Conservation (phyloP, 2,888 invertebrate genomes). For the Diploptera punctata region DNA sequence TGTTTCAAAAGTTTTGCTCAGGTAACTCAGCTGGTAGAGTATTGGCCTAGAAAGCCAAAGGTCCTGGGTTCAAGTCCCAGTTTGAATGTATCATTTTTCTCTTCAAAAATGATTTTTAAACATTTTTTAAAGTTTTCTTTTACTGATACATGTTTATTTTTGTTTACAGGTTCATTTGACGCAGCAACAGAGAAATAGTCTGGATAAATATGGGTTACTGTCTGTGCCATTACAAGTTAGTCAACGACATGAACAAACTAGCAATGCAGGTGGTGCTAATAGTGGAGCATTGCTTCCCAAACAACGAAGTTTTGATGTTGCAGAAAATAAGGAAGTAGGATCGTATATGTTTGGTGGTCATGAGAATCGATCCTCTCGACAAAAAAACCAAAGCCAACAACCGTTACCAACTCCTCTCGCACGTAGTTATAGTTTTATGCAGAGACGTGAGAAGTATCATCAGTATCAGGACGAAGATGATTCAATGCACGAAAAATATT, state of each 20-base stretch:
- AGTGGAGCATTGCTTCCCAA: constrained; percentile 51
- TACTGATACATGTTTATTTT: too few species aligned
- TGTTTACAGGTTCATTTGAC: constrained; percentile 34
- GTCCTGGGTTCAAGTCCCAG: too few species aligned
- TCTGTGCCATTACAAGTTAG: constrained; percentile 32
- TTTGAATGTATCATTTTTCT: too few species aligned
- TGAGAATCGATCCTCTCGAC: constrained; percentile 45
- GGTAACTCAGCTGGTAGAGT: too few species aligned
- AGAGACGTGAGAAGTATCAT: constrained; percentile 49
- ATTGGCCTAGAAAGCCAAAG: too few species aligned
- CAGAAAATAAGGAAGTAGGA: constrained; percentile 47
- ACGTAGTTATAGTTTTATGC: constrained; percentile 67
- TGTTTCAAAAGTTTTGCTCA: too few species aligned
- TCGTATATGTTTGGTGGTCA: constrained; percentile 43
- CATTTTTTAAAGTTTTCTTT: too few species aligned
- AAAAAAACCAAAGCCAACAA: constrained; percentile 47
- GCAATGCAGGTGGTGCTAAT: background rate
- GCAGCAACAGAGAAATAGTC: constrained; percentile 38
- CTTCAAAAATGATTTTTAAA: too few species aligned
- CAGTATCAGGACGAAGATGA: constrained; percentile 65
- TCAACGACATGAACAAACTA: constrained; percentile 21
- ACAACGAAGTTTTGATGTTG: constrained; percentile 60
- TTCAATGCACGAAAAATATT: constrained; percentile 83
- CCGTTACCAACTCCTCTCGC: constrained; percentile 55
- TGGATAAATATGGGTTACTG: constrained; percentile 44